Evolutionary conservation across 2,113 vertebrate species (phyloP).

Genomic region (Xenopus tropicalis): DNA sequence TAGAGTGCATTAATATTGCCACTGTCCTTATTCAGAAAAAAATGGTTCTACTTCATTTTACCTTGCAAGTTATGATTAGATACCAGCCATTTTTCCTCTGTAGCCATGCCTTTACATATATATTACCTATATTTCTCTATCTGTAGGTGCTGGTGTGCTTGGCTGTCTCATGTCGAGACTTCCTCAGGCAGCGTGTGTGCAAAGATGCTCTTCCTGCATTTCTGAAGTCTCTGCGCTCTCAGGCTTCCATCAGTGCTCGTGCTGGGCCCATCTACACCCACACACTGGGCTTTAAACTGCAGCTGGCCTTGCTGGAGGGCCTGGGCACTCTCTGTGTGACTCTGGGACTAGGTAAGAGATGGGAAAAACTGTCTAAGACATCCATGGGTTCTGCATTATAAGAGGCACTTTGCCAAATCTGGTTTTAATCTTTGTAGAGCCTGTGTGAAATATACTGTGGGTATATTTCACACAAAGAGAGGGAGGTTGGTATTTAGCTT

Average conservation of each 20-base stretch:
- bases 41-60: too few species aligned
- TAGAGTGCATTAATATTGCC: too few species aligned
- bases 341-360: slow-evolving; percentile 79
- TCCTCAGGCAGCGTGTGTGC: slow-evolving; percentile 81
- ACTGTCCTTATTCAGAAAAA: too few species aligned
- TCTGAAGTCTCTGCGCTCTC: slow-evolving; percentile 67
- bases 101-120: too few species aligned
- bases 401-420: too few species aligned
- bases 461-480: too few species aligned
- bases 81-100: too few species aligned
- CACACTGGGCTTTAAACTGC: slow-evolving; percentile 85
- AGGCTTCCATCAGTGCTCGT: slow-evolving; percentile 78
- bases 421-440: too few species aligned
- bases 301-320: slow-evolving; percentile 82
- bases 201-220: slow-evolving; percentile 85
- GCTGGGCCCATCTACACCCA: slow-evolving; percentile 80
- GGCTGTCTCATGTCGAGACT: slow-evolving; percentile 78
- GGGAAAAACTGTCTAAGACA: not conserved
- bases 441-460: too few species aligned
- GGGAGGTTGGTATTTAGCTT: too few species aligned
- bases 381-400: too few species aligned
- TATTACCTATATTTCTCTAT: slow-evolving; percentile 5
- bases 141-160: slow-evolving; percentile 80
- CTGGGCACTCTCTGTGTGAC: slow-evolving; percentile 79
- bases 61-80: too few species aligned